phyloP scores from a whole-genome alignment of 2,113 vertebrate genomes.

The Ophthalmotilapia sp. region DNA sequence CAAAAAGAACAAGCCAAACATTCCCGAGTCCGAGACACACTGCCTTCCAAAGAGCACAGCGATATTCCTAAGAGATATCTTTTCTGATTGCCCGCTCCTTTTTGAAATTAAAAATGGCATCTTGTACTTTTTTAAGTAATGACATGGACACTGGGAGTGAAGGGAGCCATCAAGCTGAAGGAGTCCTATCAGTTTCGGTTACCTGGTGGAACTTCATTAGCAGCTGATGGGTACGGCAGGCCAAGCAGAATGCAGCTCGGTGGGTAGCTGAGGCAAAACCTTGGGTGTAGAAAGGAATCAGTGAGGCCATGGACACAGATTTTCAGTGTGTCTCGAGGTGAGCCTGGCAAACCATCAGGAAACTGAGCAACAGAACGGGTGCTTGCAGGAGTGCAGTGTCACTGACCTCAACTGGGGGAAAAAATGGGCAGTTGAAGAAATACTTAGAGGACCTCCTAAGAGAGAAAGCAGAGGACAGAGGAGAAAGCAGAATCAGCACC shows the following conservation, averaged over 20 bases:
- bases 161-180: not conserved
- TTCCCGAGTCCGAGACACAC: not conserved
- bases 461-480: not conserved
- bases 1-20: not conserved
- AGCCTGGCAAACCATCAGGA: not conserved
- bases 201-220: not conserved
- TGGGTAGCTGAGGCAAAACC: not conserved
- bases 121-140: not conserved
- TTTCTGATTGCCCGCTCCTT: fast-evolving
- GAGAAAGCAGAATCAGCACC: not conserved
- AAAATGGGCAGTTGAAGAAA: not conserved
- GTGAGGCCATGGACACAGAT: not conserved
- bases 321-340: not conserved
- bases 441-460: not conserved
- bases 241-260: not conserved
- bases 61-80: not conserved
- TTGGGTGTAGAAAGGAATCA: not conserved
- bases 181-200: not conserved
- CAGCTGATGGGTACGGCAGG: not conserved
- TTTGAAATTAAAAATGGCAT: not conserved
- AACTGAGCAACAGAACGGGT: not conserved
- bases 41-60: not conserved
- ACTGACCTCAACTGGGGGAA: not conserved
- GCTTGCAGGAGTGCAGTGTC: not conserved
- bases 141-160: not conserved